A percentile compares a stretch with the other conserved stretches of the same genome.
phyloP scores from a whole-genome alignment of 1,140 invertebrate species.

The Aphidius gifuensis region DNA sequence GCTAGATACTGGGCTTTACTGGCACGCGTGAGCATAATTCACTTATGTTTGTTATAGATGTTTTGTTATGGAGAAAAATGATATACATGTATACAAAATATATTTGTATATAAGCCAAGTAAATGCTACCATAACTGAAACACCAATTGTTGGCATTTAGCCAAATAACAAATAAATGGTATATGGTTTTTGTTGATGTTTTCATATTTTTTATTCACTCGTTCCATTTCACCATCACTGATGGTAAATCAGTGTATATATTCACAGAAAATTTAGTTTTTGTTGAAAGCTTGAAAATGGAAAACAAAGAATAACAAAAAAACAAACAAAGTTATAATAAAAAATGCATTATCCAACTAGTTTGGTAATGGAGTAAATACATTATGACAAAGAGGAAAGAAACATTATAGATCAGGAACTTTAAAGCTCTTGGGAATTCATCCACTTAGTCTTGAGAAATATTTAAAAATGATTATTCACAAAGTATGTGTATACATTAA shows the following conservation, averaged over 20 bases:
- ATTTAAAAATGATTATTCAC: too few species aligned
- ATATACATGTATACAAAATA: slow-evolving; percentile 1
- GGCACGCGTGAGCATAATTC: slow-evolving; percentile 49
- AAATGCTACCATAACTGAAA: slow-evolving; percentile 31
- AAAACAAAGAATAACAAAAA: too few species aligned
- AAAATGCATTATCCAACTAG: slow-evolving; percentile 7
- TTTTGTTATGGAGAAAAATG: slow-evolving; percentile 50
- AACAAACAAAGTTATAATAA: not conserved
- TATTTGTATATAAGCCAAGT: too few species aligned
- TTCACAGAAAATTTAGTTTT: too few species aligned
- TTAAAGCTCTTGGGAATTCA: too few species aligned
- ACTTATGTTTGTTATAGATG: slow-evolving; percentile 51
- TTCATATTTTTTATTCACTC: slow-evolving; percentile 7
- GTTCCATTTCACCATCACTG: not conserved
- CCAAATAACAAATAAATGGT: slow-evolving; percentile 42
- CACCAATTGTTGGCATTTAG: slow-evolving; percentile 47
- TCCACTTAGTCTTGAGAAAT: too few species aligned
- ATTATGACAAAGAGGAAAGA: slow-evolving; percentile 10
- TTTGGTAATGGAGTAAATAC: slow-evolving; percentile 1
- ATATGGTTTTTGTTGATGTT: slow-evolving; percentile 21
- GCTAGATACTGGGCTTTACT: slow-evolving; percentile 5
- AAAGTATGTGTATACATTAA: too few species aligned
- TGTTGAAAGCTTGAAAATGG: too few species aligned
- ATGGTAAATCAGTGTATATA: not conserved
- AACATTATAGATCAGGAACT: slow-evolving; percentile 11